phyloP scores from a whole-genome alignment of 2,888 invertebrate genomes.

The Protula sp. region DNA sequence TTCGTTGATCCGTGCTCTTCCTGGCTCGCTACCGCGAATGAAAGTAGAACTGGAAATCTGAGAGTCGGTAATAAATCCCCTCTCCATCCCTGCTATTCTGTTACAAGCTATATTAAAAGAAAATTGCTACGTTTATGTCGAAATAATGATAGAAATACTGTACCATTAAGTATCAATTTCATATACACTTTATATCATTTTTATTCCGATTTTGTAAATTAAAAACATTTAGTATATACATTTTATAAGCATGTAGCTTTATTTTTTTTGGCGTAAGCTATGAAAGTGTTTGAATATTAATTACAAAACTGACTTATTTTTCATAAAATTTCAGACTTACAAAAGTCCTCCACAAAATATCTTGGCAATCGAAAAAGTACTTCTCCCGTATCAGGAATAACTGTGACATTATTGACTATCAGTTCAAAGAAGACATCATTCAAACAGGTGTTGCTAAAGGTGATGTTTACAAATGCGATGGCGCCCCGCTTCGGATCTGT shows the following conservation, averaged over 20 bases:
- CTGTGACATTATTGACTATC: slow-evolving; percentile 24
- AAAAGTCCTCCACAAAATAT: slow-evolving; percentile 30
- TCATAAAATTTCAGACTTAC: too few relatives aligned
- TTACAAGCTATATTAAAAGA: slow-evolving; percentile 31
- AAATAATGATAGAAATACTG: too few relatives aligned
- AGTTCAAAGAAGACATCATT: slow-evolving; percentile 29
- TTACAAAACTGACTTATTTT: too few relatives aligned
- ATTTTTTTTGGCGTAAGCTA: too few relatives aligned
- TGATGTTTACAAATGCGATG: background rate
- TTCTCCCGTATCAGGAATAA: slow-evolving; percentile 29
- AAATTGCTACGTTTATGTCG: too few relatives aligned
- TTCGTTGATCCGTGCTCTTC: slow-evolving; percentile 27
- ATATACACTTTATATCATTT: too few relatives aligned
- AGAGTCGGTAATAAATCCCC: slow-evolving; percentile 29
- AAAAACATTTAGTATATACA: too few relatives aligned
- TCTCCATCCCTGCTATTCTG: slow-evolving; percentile 28
- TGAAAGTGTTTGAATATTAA: too few relatives aligned
- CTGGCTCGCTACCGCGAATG: slow-evolving; percentile 16
- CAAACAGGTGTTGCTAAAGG: slow-evolving; percentile 37
- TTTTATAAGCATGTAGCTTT: too few relatives aligned
- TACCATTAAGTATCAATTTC: too few relatives aligned
- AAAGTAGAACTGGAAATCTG: slow-evolving; percentile 29
- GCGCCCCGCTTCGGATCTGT: slow-evolving; percentile 1
- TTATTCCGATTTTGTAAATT: too few relatives aligned
- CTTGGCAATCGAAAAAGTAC: slow-evolving; percentile 30